Base-by-base conservation (phyloP, 2,797 vertebrate species). In the Amniataba percoides region DNA sequence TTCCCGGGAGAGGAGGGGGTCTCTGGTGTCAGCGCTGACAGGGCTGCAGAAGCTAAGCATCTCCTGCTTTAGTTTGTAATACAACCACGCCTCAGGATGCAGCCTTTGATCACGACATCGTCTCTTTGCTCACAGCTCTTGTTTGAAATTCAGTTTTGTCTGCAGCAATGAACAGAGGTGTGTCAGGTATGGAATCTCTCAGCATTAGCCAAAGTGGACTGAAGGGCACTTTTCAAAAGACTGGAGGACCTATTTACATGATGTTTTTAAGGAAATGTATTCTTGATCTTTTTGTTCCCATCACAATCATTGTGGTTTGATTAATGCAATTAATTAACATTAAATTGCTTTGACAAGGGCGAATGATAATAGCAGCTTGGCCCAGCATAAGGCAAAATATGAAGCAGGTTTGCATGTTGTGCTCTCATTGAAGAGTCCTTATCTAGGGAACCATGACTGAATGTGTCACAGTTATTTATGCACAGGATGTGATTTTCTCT, bases 31-130 rank as follows among this genome's bases (percentile, higher is more conserved):
- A 53, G 52, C 40, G 74, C 77, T 84, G 86, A 80, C 31, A 2
- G 51, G 25, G 77, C 74, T 43, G 42, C 55, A 36, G 42, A 49
- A 60, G 56, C 57, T 34, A 46, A 68, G 48, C 67, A 36, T 51
- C 73, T 60, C 56, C 65, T 58, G 51, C 42, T 55, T 64, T 53
- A 56, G 53, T 80, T 74, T 88, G 74, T 78, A 82, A 89, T 81
- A 78, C 57, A 78, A 83, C 55, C 77, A 46, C 70, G 78, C 82
- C 61, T 65, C 78, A 89, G 86, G 84, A 88, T 65, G 53, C 46
- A 60, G 58, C 25, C 63, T 92, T 90, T 90, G 83, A 90, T 88
- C 70, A 55, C 48, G 82, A 83, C 84, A 77, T 72, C 62, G 68
- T 86, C 69, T 87, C 67, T 88, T 74, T 58, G 71, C 78, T 80